Base-by-base conservation (phyloP, 2,797 vertebrate species). In the Fringilla coelebs region DNA sequence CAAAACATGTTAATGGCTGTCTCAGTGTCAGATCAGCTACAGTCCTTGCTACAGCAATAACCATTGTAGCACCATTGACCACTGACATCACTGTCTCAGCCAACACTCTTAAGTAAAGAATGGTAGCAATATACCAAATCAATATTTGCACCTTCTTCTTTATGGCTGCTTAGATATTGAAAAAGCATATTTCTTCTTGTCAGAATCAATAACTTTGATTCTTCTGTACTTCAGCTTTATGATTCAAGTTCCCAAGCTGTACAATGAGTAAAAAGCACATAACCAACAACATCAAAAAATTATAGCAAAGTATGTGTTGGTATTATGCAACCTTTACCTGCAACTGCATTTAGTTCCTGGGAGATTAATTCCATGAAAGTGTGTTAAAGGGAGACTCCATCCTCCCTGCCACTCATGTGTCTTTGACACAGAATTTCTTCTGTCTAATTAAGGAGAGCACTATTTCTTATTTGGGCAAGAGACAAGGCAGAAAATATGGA, bases 111-210 rank as follows among this genome's bases (percentile, higher is more conserved):
- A 93, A 94, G 80, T 95, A 91, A 96, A 86, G 78, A 87, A 94
- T 90, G 85, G 83, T 19, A 91, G 76, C 73, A 95, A 96, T 96
- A 89, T 85, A 66, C 22, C 52, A 87, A 90, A 92, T 96, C 90
- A 82, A 94, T 94, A 92, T 60, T 72, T 87, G 36, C 71, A 94
- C 77, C 80, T 93, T 85, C 36, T 48, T 90, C 71, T 67, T 77
- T 78, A 71, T 52, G 72, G 57, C 43, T 91, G 48, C 75, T 86
- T 86, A 84, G 73, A 38, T 78, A 91, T 48, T 66, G 88, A 73
- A 90, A 94, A 90, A 84, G 1, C 7, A 9, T 91, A 32, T 70
- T 89, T 94, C 85, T 85, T 89, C 45, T 61, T 86, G 58, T 68
- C 67, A 88, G 80, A 93, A 88, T 93, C 79, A 52, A 76, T 86